A percentile compares a stretch with the other conserved stretches of the same genome.
These are phyloP conservation scores for Orthosia gothica DNA, from an alignment of 2,888 invertebrate species.

Conservation along the genomic window DNA sequence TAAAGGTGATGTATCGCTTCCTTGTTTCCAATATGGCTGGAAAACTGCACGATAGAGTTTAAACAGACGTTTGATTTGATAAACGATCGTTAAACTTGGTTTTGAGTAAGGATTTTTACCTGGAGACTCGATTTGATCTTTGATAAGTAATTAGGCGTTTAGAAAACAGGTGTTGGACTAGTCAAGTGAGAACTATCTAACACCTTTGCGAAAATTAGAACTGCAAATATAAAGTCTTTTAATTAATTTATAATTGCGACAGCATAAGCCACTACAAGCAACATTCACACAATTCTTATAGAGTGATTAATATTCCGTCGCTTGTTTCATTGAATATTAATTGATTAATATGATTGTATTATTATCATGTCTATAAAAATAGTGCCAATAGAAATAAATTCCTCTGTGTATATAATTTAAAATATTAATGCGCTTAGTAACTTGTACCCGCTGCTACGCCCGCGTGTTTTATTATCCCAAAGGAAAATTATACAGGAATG, in stretches of 20 bases:
- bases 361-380: too few species aligned
- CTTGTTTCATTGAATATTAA: background rate
- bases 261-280: background rate
- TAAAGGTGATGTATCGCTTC: constrained; percentile 54
- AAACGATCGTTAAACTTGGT: constrained; percentile 5
- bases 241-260: background rate
- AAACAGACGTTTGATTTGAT: constrained; percentile 24
- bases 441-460: too few species aligned
- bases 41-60: background rate
- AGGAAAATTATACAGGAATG: too few species aligned
- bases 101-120: background rate
- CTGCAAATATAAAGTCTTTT: background rate
- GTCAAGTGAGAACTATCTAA: background rate
- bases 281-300: background rate
- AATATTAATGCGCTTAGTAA: too few species aligned
- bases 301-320: background rate
- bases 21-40: constrained; percentile 31
- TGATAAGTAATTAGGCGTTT: background rate
- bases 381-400: too few species aligned
- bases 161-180: background rate
- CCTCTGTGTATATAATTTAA: too few species aligned
- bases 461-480: too few species aligned
- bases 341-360: background rate
- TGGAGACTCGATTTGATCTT: background rate
- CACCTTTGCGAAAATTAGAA: background rate